These are phyloP conservation scores for Choloepus hoffmanni DNA, from an alignment of 2,113 vertebrate genomes.

Conservation along the genomic window DNA sequence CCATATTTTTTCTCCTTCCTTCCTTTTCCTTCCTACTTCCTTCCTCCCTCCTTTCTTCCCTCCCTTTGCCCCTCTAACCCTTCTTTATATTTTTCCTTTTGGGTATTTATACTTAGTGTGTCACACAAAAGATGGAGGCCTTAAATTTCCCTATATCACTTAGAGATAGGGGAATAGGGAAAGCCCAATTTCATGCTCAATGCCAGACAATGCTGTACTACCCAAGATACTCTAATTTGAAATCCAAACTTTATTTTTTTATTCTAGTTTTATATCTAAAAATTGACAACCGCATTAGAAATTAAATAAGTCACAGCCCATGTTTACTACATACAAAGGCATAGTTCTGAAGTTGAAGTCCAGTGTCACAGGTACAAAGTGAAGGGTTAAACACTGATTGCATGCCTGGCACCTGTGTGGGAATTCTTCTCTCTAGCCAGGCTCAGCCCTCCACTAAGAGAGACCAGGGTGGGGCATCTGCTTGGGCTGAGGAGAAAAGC, in stretches of 20 bases:
- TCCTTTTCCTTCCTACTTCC: background rate
- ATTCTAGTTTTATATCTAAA: constrained; percentile 15
- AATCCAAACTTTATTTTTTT: constrained; percentile 22
- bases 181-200: background rate
- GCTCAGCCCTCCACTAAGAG: background rate
- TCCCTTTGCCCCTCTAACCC: background rate
- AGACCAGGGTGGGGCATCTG: constrained; percentile 11
- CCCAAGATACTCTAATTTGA: background rate
- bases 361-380: background rate
- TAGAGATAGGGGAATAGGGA: background rate
- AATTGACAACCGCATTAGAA: constrained; percentile 12
- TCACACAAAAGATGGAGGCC: background rate
- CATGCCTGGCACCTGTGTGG: background rate
- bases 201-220: background rate
- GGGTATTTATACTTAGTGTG: background rate
- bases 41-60: background rate
- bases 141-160: background rate
- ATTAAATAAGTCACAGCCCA: background rate
- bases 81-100: background rate
- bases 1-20: background rate
- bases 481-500: constrained; percentile 29
- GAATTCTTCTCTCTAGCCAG: background rate
- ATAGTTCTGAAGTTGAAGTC: background rate
- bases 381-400: constrained; percentile 28
- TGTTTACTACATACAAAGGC: background rate